Percentiles rank a stretch among this genome's conserved stretches.
Evolutionary conservation across 2,113 vertebrate species (phyloP).

Genomic region (Glareola pratincola): DNA sequence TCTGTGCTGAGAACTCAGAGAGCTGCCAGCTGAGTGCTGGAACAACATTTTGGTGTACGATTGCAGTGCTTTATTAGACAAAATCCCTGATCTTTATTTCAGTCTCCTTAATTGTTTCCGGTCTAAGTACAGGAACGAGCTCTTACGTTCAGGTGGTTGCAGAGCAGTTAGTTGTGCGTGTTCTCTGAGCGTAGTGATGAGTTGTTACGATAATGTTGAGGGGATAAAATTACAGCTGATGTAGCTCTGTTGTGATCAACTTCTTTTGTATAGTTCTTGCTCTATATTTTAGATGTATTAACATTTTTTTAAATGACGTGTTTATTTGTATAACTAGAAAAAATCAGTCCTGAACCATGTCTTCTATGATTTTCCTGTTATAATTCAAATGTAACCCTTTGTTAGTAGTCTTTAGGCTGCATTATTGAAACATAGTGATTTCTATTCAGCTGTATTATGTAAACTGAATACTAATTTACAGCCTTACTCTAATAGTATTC

Average conservation of each 20-base stretch:
- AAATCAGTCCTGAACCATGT: background rate
- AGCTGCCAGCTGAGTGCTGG: background rate
- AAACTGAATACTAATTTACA: background rate
- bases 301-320: background rate
- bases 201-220: background rate
- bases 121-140: background rate
- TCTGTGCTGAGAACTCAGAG: background rate
- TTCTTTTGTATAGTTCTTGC: background rate
- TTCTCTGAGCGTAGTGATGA: background rate
- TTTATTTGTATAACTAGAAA: background rate
- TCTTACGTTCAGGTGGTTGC: background rate
- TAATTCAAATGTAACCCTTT: background rate
- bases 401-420: background rate
- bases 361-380: background rate
- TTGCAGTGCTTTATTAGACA: background rate
- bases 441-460: background rate
- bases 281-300: background rate
- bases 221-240: background rate
- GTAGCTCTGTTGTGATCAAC: accelerated
- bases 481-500: background rate
- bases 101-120: background rate
- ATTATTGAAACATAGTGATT: background rate
- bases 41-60: background rate
- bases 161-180: background rate
- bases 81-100: background rate